These are phyloP conservation scores for Pseudonaja textilis DNA, from an alignment of 2,113 vertebrate genomes.

Conservation along the genomic window DNA sequence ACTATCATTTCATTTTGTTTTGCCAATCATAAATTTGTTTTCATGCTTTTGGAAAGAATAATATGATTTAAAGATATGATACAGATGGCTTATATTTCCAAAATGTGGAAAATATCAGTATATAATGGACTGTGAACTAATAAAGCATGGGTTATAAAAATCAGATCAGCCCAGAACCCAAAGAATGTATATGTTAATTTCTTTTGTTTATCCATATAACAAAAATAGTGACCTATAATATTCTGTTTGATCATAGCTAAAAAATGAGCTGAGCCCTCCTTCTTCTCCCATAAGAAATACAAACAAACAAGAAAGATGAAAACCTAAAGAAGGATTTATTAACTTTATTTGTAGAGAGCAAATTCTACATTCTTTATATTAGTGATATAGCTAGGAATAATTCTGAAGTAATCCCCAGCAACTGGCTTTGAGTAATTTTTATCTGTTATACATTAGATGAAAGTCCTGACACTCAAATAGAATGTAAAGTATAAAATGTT, in stretches of 20 bases:
- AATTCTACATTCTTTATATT: neutral
- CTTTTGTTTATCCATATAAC: neutral
- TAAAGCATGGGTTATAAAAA: neutral
- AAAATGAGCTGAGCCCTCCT: neutral
- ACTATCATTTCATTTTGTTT: neutral
- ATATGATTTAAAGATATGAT: neutral
- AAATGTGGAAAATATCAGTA: neutral
- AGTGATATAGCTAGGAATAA: neutral
- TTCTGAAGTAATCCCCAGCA: neutral
- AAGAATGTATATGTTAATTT: no score
- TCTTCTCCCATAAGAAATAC: neutral
- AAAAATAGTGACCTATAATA: neutral
- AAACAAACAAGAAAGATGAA: neutral
- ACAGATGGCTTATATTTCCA: neutral
- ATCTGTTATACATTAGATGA: neutral
- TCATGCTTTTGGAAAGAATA: neutral
- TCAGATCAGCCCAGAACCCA: neutral
- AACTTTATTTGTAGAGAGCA: neutral
- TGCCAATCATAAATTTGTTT: neutral
- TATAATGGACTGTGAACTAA: neutral
- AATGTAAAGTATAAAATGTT: neutral
- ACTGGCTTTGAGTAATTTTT: neutral
- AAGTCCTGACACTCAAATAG: neutral
- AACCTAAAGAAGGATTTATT: neutral
- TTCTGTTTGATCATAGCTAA: neutral